phyloP scores from a whole-genome alignment of 92 coral and sea anemone species.

The Umimayanthus kanabou region DNA sequence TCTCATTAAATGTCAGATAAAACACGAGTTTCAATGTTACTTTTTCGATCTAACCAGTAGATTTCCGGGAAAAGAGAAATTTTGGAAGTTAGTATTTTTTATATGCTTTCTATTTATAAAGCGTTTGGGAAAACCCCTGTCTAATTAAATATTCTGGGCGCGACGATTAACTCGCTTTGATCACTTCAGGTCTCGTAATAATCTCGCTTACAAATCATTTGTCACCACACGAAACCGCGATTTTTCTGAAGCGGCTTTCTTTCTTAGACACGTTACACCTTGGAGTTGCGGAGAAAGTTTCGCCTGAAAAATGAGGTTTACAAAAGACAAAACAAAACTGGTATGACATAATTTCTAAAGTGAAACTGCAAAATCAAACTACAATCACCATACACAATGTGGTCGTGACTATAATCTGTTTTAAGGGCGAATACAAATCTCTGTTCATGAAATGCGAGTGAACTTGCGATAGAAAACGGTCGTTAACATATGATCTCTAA shows the following conservation, averaged over 20 bases:
- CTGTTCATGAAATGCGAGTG: neutral
- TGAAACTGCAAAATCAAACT: conserved; percentile 21
- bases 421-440: neutral
- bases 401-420: neutral
- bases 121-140: conserved; percentile 42
- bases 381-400: neutral
- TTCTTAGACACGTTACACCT: neutral
- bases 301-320: neutral
- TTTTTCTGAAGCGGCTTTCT: neutral
- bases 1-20: neutral
- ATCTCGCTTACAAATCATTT: neutral
- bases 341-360: conserved; percentile 1
- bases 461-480: neutral
- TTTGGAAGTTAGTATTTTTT: neutral
- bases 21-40: neutral
- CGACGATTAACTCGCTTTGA: conserved; percentile 22
- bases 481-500: neutral
- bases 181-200: neutral
- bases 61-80: neutral
- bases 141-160: conserved; percentile 38
- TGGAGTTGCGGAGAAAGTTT: neutral
- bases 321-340: conserved; percentile 22
- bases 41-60: neutral
- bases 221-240: neutral
- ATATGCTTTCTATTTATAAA: conserved; percentile 33